phyloP scores from a whole-genome alignment of 2,113 vertebrate species.

The Chinchilla lanigera region DNA sequence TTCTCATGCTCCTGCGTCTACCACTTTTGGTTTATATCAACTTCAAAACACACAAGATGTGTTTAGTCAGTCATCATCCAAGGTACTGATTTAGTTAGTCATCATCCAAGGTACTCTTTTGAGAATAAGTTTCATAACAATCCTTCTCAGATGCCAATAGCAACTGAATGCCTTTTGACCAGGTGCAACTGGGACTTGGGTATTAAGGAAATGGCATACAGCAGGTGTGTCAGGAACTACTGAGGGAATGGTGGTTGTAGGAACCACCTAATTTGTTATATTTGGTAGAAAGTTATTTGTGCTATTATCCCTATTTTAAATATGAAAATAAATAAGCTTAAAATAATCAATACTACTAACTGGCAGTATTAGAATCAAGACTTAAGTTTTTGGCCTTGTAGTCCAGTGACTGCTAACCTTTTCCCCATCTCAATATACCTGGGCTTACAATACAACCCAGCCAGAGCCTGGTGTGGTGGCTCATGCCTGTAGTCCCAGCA shows the following conservation, averaged over 20 bases:
- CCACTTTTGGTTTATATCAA: neutral
- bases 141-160: neutral
- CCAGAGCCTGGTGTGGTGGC: neutral
- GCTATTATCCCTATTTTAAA: neutral
- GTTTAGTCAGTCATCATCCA: neutral
- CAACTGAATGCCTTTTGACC: neutral
- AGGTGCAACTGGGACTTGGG: neutral
- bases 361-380: neutral
- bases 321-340: neutral
- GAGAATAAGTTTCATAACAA: neutral
- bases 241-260: neutral
- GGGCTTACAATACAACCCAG: neutral
- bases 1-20: neutral
- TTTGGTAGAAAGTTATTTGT: neutral
- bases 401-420: neutral
- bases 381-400: neutral
- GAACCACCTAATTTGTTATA: neutral
- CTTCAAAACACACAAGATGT: conserved; percentile 13
- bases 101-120: neutral
- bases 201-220: neutral
- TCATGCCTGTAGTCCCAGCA: neutral
- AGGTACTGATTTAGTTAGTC: neutral
- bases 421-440: neutral
- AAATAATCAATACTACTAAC: neutral
- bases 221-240: neutral